Conservation (phyloP, 1,140 invertebrate genomes). For the Phymorhynchus buccinoides region DNA sequence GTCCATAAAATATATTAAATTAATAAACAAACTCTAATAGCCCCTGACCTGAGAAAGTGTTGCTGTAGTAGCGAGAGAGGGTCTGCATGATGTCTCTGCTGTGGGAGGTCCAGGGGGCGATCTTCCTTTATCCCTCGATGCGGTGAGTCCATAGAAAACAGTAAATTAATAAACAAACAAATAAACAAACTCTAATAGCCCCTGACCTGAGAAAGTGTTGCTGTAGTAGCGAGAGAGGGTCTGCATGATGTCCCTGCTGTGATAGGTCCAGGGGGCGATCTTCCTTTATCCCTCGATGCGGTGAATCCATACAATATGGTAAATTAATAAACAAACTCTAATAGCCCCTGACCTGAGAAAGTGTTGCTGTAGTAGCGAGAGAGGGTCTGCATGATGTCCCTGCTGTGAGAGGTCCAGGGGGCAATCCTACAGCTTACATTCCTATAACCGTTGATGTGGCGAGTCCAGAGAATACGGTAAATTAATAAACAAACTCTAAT, state of each 20-base stretch:
- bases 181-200: neutral
- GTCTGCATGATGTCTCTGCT: constrained; percentile 99
- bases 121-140: too few relatives aligned
- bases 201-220: constrained; percentile 95
- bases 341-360: too few relatives aligned
- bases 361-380: constrained; percentile 99
- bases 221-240: constrained; percentile 98
- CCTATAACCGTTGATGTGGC: constrained; percentile 92
- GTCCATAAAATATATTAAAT: too few relatives aligned
- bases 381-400: constrained; percentile 98
- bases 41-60: constrained; percentile 89
- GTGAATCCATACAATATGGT: too few relatives aligned
- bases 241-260: constrained; percentile 99
- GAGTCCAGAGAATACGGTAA: too few relatives aligned
- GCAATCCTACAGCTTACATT: constrained; percentile 87
- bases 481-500: neutral
- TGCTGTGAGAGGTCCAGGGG: constrained; percentile 97
- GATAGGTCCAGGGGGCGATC: constrained; percentile 93
- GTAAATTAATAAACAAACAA: neutral
- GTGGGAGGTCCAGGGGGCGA: constrained; percentile 93
- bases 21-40: too few relatives aligned
- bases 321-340: too few relatives aligned
- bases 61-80: constrained; percentile 97
- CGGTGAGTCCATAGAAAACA: too few relatives aligned
- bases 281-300: constrained; percentile 89